These are phyloP conservation scores for Cheilosia pagana DNA, from an alignment of 2,888 invertebrate species.

Conservation along the genomic window DNA sequence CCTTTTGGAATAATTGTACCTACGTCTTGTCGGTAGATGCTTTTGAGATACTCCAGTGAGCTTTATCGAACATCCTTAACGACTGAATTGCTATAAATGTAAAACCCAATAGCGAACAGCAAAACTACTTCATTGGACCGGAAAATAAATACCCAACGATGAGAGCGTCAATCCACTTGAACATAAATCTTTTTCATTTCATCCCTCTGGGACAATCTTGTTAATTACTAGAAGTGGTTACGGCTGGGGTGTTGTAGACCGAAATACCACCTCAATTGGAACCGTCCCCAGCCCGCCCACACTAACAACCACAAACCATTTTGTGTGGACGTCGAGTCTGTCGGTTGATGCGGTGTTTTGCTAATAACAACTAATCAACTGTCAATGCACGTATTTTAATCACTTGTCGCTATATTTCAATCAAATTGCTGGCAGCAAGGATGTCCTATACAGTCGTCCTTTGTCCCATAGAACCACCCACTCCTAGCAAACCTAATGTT, in stretches of 20 bases:
- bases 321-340: conserved; percentile 50
- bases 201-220: conserved; percentile 79
- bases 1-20: no score
- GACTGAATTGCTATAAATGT: background rate
- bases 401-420: conserved; percentile 78
- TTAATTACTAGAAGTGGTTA: conserved; percentile 79
- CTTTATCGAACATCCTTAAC: background rate
- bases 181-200: conserved; percentile 73
- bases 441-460: conserved; percentile 29
- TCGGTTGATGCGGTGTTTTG: conserved; percentile 71
- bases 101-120: conserved; percentile 2
- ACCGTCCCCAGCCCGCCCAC: conserved; percentile 5
- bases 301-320: conserved; percentile 42
- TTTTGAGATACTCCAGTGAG: background rate
- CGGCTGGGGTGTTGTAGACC: conserved; percentile 58
- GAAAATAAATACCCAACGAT: conserved; percentile 69
- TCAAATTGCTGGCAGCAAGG: conserved; percentile 67
- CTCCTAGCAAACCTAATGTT: background rate
- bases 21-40: background rate
- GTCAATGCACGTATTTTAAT: conserved; percentile 77
- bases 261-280: conserved; percentile 37
- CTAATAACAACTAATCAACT: conserved; percentile 77
- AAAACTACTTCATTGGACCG: conserved; percentile 61
- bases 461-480: conserved; percentile 25
- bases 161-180: conserved; percentile 72